phyloP scores from a whole-genome alignment of 1,140 invertebrate genomes.

The Aphis gossypii region DNA sequence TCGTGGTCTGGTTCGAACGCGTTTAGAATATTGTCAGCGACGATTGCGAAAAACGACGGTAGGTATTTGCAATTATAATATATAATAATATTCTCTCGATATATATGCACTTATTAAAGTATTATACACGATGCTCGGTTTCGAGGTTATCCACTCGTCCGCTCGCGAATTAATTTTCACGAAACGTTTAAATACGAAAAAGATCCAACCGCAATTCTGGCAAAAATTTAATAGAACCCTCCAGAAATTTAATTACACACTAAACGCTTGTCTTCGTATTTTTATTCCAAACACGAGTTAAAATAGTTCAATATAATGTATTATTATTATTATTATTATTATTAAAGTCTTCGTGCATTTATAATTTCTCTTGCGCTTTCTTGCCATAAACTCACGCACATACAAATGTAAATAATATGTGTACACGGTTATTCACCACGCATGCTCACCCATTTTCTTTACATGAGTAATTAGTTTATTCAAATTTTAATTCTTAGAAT shows the following conservation, averaged over 20 bases:
- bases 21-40: not conserved
- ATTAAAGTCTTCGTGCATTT: not conserved
- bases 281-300: not conserved
- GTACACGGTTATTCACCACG: not conserved
- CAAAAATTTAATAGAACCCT: constrained; percentile 5
- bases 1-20: not conserved
- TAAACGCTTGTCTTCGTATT: not conserved
- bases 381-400: not conserved
- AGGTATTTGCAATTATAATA: constrained; percentile 38
- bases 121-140: not conserved
- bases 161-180: not conserved
- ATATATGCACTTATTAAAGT: not conserved
- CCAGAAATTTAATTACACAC: not conserved
- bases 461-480: not conserved
- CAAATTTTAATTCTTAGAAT: not conserved
- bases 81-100: not conserved
- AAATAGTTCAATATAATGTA: not conserved
- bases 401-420: not conserved
- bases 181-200: constrained; percentile 16
- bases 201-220: constrained; percentile 5
- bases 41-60: not conserved
- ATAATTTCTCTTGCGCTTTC: not conserved
- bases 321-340: not conserved
- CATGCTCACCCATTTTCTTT: not conserved
- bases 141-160: not conserved